Base-by-base conservation (phyloP, 2,888 invertebrate species). In the Drosophila tanythrix region DNA sequence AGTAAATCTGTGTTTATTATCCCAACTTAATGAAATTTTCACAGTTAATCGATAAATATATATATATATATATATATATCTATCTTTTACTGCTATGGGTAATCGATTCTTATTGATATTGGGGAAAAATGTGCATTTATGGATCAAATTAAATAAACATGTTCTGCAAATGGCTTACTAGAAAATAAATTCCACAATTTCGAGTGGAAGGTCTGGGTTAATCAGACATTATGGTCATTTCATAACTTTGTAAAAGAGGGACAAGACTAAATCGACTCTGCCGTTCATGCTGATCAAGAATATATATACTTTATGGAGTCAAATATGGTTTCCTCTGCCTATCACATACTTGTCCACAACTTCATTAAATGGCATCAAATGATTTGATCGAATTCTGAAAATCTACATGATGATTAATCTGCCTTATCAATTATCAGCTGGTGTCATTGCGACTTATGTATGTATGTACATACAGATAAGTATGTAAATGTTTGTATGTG, bases 361-460 rank as follows among this genome's bases (percentile, higher is more conserved):
- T 21, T 21, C 21, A 21, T 21, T 46, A 46, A 21, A 21, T 13
- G 13, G 13, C 1, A 1, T 21, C 1, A 21, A 21, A 3, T 21
- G 13, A 46, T 21, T 46, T 13, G 21, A 8, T 21, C 6, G 21
- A 46, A 21, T 46, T 21, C 21, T 3, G 13, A 13, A 46, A 21
- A 18, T 27, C 0, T 18, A 10, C 18, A 11, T n/a, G 5, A 27
- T 3, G 6, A 29, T 51, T 29, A 29, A 27, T n/a, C 11, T 29
- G n/a, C n/a, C 0, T 11, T 15, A 10, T 15, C 1, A 38, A 33
- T 6, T 27, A 46, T 68, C 53, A 76, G 59, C 68, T 40, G 36
- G n/a, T 76, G 79, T 76, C 76, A 76, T 76, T 61, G n/a, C 11
- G 1, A 11, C 2, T 7, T 2, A 46, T 15, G 3, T 36, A 36